phyloP scores from a whole-genome alignment of 2,113 vertebrate genomes.

The Nerophis lumbriciformis region DNA sequence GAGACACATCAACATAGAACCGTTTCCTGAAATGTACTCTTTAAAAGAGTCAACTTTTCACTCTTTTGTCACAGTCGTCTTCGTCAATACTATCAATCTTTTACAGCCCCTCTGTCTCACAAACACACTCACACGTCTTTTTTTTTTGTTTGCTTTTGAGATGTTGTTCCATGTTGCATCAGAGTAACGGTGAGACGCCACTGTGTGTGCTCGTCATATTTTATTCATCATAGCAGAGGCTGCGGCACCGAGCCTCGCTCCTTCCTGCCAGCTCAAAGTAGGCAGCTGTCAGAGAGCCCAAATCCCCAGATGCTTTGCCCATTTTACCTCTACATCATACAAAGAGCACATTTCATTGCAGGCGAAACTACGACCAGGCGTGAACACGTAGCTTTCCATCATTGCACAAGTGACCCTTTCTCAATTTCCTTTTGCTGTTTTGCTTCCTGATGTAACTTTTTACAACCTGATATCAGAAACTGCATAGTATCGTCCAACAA shows the following conservation, averaged over 20 bases:
- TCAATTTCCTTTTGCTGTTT: conserved; percentile 12
- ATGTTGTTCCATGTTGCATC: conserved; percentile 52
- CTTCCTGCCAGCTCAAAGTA: conserved; percentile 44
- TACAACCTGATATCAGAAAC: not conserved
- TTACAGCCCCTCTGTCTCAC: conserved; percentile 17
- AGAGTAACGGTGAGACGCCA: conserved; percentile 42
- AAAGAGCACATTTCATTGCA: conserved; percentile 14
- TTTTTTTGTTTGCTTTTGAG: conserved; percentile 29
- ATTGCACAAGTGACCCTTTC: conserved; percentile 28
- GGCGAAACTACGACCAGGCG: conserved; percentile 9
- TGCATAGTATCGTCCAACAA: not conserved
- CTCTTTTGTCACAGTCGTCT: conserved; percentile 6
- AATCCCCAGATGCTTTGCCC: conserved; percentile 43
- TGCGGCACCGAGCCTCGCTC: conserved; percentile 32
- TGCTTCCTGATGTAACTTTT: not conserved
- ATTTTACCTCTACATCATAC: conserved; percentile 24
- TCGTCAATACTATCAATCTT: conserved; percentile 3
- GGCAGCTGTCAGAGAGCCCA: conserved; percentile 51
- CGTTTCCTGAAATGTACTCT: not conserved
- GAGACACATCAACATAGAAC: not conserved
- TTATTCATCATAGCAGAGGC: conserved; percentile 61
- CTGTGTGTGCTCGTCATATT: conserved; percentile 58
- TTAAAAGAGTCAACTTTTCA: conserved; percentile 3
- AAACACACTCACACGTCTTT: conserved; percentile 1
- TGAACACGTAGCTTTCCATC: not conserved